These are phyloP conservation scores for Gadus chalcogrammus DNA, from an alignment of 2,113 vertebrate species.

Conservation along the genomic window DNA sequence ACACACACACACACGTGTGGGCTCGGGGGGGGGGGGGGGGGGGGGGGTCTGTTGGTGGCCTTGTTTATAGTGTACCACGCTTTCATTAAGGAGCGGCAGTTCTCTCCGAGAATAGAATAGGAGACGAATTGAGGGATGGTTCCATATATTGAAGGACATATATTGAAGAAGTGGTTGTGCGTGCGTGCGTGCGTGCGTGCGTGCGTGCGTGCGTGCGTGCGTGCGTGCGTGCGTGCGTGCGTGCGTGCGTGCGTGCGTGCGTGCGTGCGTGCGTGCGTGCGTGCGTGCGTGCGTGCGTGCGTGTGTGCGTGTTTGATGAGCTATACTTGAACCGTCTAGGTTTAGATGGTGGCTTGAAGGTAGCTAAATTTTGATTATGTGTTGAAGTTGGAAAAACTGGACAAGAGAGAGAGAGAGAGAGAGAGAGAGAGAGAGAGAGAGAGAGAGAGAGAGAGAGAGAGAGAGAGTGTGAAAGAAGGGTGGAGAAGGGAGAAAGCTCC, in stretches of 20 bases:
- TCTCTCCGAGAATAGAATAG: constrained; percentile 20
- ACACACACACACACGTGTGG: constrained; percentile 18
- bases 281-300: constrained; percentile 2
- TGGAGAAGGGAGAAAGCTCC: background rate
- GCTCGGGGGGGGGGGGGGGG: constrained; percentile 22
- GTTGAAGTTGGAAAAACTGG: constrained; percentile 4
- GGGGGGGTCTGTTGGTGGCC: constrained; percentile 28
- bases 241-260: background rate
- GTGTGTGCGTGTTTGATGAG: background rate
- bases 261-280: constrained; percentile 12
- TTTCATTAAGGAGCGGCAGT: constrained; percentile 63
- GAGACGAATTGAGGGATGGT: constrained; percentile 3
- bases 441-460: background rate
- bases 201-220: too few relatives aligned
- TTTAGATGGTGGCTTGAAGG: constrained; percentile 37
- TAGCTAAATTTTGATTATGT: constrained; percentile 63
- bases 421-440: constrained; percentile 4
- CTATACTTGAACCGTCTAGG: constrained; percentile 43
- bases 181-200: background rate
- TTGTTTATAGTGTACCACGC: constrained; percentile 58
- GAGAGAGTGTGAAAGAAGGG: background rate
- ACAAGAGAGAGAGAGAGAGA: background rate
- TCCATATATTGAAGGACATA: constrained; percentile 55
- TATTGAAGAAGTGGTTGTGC: constrained; percentile 23
- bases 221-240: too few relatives aligned